Evolutionary conservation across 2,797 vertebrate species (phyloP).

Genomic region (Taeniopygia guttata): DNA sequence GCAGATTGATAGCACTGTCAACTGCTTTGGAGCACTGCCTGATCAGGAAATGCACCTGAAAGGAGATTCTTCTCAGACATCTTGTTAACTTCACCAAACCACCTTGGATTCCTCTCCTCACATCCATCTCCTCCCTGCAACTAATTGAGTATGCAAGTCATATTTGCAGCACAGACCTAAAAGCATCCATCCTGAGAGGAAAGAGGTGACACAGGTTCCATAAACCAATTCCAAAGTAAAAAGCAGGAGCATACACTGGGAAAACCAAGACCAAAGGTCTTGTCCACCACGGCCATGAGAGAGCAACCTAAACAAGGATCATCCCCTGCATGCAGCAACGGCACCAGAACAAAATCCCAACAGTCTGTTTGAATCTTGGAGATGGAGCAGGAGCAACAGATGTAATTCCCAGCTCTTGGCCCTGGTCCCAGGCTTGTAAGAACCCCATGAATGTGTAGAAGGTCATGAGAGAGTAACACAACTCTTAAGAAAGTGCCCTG

Average conservation of each 20-base stretch:
- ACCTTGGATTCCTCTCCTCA: background rate
- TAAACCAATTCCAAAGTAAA: background rate
- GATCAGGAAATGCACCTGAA: background rate
- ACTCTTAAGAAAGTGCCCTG: background rate
- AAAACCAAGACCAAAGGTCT: background rate
- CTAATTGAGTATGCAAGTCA: background rate
- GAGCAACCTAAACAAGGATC: background rate
- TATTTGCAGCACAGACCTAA: background rate
- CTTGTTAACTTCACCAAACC: background rate
- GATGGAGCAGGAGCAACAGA: background rate
- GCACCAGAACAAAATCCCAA: background rate
- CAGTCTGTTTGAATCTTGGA: accelerated
- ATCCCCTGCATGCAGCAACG: accelerated
- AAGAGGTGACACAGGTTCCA: background rate
- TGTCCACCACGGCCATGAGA: accelerated
- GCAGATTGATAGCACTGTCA: background rate
- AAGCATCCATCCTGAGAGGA: background rate
- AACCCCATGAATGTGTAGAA: background rate
- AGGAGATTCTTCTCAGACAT: background rate
- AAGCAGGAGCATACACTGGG: background rate
- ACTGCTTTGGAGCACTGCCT: background rate
- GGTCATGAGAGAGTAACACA: accelerated
- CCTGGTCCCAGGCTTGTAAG: background rate
- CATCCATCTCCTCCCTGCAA: background rate
- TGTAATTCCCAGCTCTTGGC: background rate